Conservation (phyloP, 2,888 invertebrate genomes). For the Lathronympha strigana region DNA sequence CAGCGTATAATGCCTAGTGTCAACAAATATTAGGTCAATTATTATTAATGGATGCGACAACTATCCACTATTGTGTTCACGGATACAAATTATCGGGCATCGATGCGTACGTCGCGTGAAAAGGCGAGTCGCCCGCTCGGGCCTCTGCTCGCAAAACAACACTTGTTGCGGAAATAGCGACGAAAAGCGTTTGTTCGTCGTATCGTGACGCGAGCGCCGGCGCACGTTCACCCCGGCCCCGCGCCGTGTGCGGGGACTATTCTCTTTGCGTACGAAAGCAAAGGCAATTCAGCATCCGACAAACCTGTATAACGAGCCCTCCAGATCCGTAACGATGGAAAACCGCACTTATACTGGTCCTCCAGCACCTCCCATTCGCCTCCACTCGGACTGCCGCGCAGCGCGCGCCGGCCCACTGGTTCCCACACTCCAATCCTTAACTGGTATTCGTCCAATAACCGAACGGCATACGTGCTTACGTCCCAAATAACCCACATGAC, state of each 20-base stretch:
- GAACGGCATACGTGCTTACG: slow-evolving; percentile 14
- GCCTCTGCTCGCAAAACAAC: slow-evolving; percentile 81
- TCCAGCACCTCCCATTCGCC: not conserved
- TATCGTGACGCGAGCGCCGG: slow-evolving; percentile 54
- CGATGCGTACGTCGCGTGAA: slow-evolving; percentile 42
- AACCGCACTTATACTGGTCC: not conserved
- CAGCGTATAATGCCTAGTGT: slow-evolving; percentile 6
- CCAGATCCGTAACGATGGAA: not conserved
- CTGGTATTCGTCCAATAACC: slow-evolving; percentile 32
- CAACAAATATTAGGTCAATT: slow-evolving; percentile 23
- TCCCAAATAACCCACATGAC: slow-evolving; percentile 19
- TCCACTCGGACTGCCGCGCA: slow-evolving; percentile 6
- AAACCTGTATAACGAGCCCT: slow-evolving; percentile 1
- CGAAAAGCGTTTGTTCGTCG: slow-evolving; percentile 69
- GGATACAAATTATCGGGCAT: slow-evolving; percentile 34
- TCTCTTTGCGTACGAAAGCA: not conserved
- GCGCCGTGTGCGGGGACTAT: slow-evolving; percentile 8
- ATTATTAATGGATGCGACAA: slow-evolving; percentile 35
- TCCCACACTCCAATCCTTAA: slow-evolving; percentile 45
- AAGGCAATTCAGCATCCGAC: not conserved
- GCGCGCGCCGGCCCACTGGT: slow-evolving; percentile 44
- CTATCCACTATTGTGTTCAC: slow-evolving; percentile 23
- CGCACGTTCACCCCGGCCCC: slow-evolving; percentile 61
- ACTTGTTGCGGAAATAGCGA: slow-evolving; percentile 82
- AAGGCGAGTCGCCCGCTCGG: slow-evolving; percentile 61